phyloP scores from a whole-genome alignment of 2,113 vertebrate species.

The Pristiophorus japonicus region DNA sequence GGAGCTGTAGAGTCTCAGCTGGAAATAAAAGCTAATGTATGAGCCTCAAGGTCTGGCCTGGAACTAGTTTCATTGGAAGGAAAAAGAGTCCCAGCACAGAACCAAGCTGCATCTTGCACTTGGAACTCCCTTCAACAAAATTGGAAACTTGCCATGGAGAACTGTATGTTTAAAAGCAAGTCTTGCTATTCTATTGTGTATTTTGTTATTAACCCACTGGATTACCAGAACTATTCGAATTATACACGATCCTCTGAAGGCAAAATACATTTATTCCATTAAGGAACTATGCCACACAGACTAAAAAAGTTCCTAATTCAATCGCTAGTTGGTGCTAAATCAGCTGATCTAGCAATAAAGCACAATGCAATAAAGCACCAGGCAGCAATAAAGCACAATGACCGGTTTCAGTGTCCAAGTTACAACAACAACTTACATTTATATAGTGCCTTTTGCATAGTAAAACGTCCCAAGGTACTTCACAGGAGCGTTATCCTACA shows the following conservation, averaged over 20 bases:
- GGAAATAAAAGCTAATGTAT: too few relatives aligned
- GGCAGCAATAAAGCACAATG: background rate
- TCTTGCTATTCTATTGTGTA: too few relatives aligned
- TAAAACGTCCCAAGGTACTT: background rate
- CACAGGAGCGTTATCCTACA: background rate
- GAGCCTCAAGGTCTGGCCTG: too few relatives aligned
- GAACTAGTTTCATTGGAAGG: too few relatives aligned
- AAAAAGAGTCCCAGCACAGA: too few relatives aligned
- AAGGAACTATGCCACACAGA: background rate
- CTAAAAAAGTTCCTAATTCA: background rate
- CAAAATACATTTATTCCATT: background rate
- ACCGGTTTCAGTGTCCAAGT: background rate
- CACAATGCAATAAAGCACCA: too few relatives aligned
- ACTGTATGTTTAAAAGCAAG: background rate
- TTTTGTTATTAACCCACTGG: background rate
- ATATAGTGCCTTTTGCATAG: background rate
- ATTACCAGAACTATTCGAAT: background rate
- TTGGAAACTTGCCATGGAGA: background rate
- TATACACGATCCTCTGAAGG: background rate
- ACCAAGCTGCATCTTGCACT: background rate
- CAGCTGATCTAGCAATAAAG: background rate
- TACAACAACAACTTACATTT: background rate
- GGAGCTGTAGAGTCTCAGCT: too few relatives aligned
- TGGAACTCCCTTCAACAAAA: background rate
- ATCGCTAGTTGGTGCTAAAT: background rate